These are phyloP conservation scores for Chaenogobius annularis DNA, from an alignment of 2,113 vertebrate genomes.

Conservation along the genomic window DNA sequence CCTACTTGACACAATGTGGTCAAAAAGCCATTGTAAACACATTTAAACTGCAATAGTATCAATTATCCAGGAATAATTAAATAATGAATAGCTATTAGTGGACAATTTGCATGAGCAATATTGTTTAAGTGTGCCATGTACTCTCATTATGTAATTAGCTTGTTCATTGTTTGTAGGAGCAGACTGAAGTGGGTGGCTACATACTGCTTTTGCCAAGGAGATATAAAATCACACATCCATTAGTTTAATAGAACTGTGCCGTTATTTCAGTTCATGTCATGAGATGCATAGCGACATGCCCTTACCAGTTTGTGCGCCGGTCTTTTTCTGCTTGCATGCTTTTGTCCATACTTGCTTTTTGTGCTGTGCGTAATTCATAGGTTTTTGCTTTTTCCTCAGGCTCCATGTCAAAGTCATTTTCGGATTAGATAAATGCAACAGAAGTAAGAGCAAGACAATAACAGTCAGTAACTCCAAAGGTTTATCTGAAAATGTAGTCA, in stretches of 20 bases:
- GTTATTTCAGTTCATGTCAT: neutral
- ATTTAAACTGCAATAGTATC: neutral
- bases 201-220: constrained; percentile 1
- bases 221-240: constrained; percentile 4
- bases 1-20: neutral
- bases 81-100: constrained; percentile 3
- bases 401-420: constrained; percentile 63
- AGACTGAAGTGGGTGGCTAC: constrained; percentile 9
- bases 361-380: constrained; percentile 41
- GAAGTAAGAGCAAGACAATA: constrained; percentile 30
- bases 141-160: constrained; percentile 10
- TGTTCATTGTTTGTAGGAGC: constrained; percentile 9
- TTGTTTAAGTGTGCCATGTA: constrained; percentile 3
- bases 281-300: constrained; percentile 1
- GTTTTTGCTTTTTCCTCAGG: constrained; percentile 50
- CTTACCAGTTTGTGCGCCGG: neutral
- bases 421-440: constrained; percentile 52
- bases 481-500: constrained; percentile 20
- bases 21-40: neutral
- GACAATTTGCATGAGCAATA: constrained; percentile 7
- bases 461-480: constrained; percentile 50
- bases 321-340: constrained; percentile 5
- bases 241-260: neutral
- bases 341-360: constrained; percentile 19
- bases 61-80: neutral